Evolutionary conservation across 2,888 invertebrate genomes (phyloP), one percentile per base, ranked within the genome.

Genomic region (Toxonevra muliebris): DNA sequence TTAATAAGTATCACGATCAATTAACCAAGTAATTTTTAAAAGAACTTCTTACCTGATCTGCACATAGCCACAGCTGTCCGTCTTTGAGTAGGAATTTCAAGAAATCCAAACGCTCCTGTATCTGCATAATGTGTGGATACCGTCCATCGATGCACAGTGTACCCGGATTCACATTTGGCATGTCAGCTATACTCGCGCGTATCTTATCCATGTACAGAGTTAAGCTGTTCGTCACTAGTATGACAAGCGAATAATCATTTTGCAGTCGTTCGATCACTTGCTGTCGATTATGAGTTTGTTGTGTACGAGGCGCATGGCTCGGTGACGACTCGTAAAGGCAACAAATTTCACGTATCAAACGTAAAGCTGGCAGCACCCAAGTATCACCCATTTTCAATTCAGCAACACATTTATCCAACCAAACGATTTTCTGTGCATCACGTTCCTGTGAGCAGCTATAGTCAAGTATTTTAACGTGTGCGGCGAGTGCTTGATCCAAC

Each of bases 381-480:
- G 91, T 91, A 77, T 94, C 95, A 53, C 91, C 91, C 62, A 90
- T 91, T 83, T 94, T 94, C 69, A 98, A 85, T 84, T 98, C 97
- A 75, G 96, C 96, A n/a, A 98, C 96, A 83, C 97, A 96, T 86
- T 95, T 95, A 81, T 96, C 94, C 70, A 98, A 87, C 97, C 97
- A 98, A 70, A 93, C 90, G 13, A 95, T 94, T 86, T 98, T 98
- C 85, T 97, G 97, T 12, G 95, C 93, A 85, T 98, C 97, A 76
- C 97, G 90, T 83, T 98, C 96, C 88, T 97, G 97, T 65, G 97
- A 96, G 87, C 97, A 98, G 82, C 96, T 97, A 84, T 97, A 98
- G 87, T 98, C 98, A 73, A 98, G 88, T 82, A 98, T 98, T 88
- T 98, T 98, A 13, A 97, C 95, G 82, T 98, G 96, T 71, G 97